phyloP scores from a whole-genome alignment of 2,888 invertebrate species.

The Cryptocheilus praepositus region DNA sequence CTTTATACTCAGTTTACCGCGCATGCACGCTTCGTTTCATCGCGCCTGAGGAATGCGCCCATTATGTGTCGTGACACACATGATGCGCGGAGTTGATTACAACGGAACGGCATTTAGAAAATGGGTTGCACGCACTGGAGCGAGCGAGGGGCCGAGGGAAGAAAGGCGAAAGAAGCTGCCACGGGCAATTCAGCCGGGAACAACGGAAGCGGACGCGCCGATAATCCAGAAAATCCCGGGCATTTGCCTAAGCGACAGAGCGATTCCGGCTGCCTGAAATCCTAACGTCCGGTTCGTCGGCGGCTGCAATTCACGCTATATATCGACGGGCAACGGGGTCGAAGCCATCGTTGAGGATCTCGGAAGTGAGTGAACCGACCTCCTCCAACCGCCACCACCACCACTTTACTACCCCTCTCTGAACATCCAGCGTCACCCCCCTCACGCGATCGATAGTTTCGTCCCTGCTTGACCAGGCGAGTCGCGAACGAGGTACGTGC shows the following conservation, averaged over 20 bases:
- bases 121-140: too few relatives aligned
- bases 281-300: constrained; percentile 39
- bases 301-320: constrained; percentile 45
- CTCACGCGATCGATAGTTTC: constrained; percentile 39
- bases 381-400: constrained; percentile 23
- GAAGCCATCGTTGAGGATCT: constrained; percentile 34
- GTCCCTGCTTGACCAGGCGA: constrained; percentile 33
- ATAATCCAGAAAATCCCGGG: constrained; percentile 34
- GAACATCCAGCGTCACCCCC: not conserved
- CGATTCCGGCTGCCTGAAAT: constrained; percentile 40
- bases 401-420: not conserved
- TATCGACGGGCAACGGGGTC: constrained; percentile 19
- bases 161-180: not conserved
- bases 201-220: constrained; percentile 5
- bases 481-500: constrained; percentile 5
- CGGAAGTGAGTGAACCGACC: constrained; percentile 24
- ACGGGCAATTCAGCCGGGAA: not conserved
- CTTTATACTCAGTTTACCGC: too few relatives aligned
- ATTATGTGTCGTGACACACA: too few relatives aligned
- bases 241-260: constrained; percentile 48
- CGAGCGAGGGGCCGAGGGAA: not conserved
- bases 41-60: too few relatives aligned
- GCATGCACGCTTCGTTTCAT: too few relatives aligned
- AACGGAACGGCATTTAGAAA: too few relatives aligned
- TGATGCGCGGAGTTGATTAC: too few relatives aligned